Percentiles rank a stretch among this genome's conserved stretches.
phyloP scores from a whole-genome alignment of 2,797 vertebrate species.

The Peromyscus attwateri region DNA sequence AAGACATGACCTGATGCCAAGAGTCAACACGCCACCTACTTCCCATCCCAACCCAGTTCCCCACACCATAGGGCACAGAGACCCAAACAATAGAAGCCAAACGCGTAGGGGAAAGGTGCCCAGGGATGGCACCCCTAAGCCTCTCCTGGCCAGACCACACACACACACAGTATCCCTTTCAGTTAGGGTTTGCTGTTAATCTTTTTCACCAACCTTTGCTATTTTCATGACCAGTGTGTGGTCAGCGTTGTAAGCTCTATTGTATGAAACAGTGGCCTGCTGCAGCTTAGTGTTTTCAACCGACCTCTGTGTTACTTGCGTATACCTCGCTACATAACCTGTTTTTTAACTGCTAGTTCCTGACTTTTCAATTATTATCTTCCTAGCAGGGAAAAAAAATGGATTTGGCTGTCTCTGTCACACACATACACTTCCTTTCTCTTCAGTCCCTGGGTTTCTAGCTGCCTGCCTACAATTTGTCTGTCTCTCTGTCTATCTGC shows the following conservation, averaged over 20 bases:
- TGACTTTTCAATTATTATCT: neutral
- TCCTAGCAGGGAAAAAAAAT: neutral
- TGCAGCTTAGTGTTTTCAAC: neutral
- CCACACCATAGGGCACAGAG: neutral
- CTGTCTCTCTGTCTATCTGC: neutral
- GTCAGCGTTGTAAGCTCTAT: neutral
- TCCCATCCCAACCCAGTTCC: neutral
- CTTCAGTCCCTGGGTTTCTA: neutral
- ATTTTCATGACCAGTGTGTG: neutral
- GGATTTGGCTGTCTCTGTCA: neutral
- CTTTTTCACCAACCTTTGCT: neutral
- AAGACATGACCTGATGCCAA: neutral
- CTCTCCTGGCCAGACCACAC: neutral
- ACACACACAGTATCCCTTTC: neutral
- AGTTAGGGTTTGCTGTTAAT: neutral
- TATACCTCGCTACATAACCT: neutral
- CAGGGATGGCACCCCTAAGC: neutral
- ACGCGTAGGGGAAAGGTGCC: neutral
- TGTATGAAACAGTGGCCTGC: neutral
- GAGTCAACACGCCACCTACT: neutral
- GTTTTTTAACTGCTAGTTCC: slow-evolving; percentile 11
- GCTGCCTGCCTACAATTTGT: neutral
- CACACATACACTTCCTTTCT: neutral
- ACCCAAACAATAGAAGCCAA: neutral
- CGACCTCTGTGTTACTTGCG: neutral